Conservation (phyloP, 1,140 invertebrate species). For the Phenacoccus solenopsis region DNA sequence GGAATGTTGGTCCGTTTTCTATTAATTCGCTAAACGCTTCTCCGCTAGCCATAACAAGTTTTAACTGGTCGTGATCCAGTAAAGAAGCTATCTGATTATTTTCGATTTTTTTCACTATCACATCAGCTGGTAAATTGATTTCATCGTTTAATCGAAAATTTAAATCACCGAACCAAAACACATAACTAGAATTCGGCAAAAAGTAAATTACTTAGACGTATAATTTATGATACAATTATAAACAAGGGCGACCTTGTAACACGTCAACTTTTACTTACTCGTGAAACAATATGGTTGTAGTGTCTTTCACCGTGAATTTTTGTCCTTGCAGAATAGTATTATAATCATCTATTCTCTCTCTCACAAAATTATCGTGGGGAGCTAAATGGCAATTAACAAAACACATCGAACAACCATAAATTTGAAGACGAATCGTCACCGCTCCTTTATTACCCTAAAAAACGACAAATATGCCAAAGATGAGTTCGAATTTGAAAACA, state of each 20-base stretch:
- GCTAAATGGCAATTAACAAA: conserved; percentile 80
- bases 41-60: conserved; percentile 47
- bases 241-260: neutral
- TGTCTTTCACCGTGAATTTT: conserved; percentile 47
- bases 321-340: conserved; percentile 64
- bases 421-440: conserved; percentile 68
- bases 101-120: conserved; percentile 49
- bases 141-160: conserved; percentile 67
- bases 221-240: neutral
- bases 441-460: conserved; percentile 91
- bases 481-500: conserved; percentile 28
- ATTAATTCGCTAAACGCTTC: conserved; percentile 67
- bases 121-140: conserved; percentile 45
- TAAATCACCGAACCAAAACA: conserved; percentile 90
- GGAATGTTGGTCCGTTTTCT: conserved; percentile 60
- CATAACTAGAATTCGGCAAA: conserved; percentile 49
- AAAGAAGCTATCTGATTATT: conserved; percentile 50
- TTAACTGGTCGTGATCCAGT: conserved; percentile 58
- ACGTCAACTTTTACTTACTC: conserved; percentile 48
- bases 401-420: conserved; percentile 74
- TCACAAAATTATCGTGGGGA: conserved; percentile 67
- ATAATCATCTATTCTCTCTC: conserved; percentile 72
- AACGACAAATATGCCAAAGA: conserved; percentile 19
- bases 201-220: neutral
- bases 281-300: conserved; percentile 74